Evolutionary conservation across 2,888 invertebrate species (phyloP).

Genomic region (Habroteleia sp.): DNA sequence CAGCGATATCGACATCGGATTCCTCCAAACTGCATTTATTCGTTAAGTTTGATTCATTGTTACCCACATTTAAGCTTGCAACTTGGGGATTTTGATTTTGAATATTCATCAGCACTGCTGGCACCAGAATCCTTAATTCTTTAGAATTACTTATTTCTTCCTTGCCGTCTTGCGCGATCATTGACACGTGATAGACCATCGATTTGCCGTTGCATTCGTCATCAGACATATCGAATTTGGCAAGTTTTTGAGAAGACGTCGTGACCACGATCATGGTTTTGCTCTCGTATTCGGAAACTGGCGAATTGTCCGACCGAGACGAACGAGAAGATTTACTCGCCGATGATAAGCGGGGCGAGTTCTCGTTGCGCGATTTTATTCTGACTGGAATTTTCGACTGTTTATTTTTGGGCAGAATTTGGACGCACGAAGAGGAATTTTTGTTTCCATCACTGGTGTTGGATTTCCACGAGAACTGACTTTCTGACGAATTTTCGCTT

Average conservation of each 20-base stretch:
- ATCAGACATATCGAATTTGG: background rate
- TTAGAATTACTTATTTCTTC: background rate
- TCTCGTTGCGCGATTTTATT: slow-evolving; percentile 7
- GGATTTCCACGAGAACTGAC: slow-evolving; percentile 10
- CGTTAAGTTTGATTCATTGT: background rate
- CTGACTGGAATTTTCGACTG: slow-evolving; percentile 47
- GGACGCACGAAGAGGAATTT: too few relatives aligned
- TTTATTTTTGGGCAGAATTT: too few relatives aligned
- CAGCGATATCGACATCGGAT: too few relatives aligned
- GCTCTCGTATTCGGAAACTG: slow-evolving; percentile 56
- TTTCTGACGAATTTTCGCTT: slow-evolving; percentile 21
- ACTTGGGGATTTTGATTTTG: background rate
- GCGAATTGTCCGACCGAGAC: slow-evolving; percentile 34
- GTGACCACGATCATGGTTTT: slow-evolving; percentile 52
- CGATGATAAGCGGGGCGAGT: background rate
- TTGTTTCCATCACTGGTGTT: background rate
- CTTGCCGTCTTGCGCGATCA: slow-evolving; percentile 3
- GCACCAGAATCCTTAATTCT: slow-evolving; percentile 16
- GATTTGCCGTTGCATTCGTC: background rate
- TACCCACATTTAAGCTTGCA: background rate
- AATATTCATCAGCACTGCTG: slow-evolving; percentile 32
- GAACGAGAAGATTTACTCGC: slow-evolving; percentile 24
- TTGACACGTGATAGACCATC: slow-evolving; percentile 26
- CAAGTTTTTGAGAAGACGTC: slow-evolving; percentile 17
- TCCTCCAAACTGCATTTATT: background rate